A percentile compares a stretch with the other conserved stretches of the same genome.
These are phyloP conservation scores for Pardalotus punctatus DNA, from an alignment of 2,113 vertebrate species.

Conservation along the genomic window DNA sequence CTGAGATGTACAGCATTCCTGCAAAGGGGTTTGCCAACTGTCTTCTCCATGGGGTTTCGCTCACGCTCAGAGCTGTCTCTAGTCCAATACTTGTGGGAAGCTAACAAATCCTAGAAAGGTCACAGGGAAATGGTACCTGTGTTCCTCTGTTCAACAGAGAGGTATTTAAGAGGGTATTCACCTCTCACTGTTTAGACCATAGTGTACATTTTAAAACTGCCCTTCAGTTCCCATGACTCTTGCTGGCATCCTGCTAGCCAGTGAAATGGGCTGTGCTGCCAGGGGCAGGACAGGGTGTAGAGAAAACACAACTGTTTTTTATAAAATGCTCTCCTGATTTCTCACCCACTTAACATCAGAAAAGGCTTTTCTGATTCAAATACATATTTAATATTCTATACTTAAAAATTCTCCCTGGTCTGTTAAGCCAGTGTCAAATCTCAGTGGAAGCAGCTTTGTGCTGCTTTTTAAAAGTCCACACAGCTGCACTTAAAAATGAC, in stretches of 20 bases:
- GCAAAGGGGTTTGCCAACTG: neutral
- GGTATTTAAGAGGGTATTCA: neutral
- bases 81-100: rapidly evolving
- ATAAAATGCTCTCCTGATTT: neutral
- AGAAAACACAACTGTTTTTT: neutral
- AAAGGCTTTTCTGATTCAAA: neutral
- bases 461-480: neutral
- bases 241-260: neutral
- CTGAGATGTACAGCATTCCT: neutral
- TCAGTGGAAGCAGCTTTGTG: neutral
- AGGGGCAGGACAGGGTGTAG: neutral
- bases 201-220: neutral
- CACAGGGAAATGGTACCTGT: neutral
- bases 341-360: neutral
- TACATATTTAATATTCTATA: neutral
- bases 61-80: neutral
- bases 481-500: neutral
- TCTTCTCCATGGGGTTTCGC: neutral
- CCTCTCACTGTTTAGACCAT: neutral
- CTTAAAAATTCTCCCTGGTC: neutral
- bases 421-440: neutral
- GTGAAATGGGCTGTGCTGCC: neutral
- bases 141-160: neutral
- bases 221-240: neutral
- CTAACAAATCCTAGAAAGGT: neutral